Base-by-base conservation (phyloP, 2,113 vertebrate species). In the Gila orcuttii region DNA sequence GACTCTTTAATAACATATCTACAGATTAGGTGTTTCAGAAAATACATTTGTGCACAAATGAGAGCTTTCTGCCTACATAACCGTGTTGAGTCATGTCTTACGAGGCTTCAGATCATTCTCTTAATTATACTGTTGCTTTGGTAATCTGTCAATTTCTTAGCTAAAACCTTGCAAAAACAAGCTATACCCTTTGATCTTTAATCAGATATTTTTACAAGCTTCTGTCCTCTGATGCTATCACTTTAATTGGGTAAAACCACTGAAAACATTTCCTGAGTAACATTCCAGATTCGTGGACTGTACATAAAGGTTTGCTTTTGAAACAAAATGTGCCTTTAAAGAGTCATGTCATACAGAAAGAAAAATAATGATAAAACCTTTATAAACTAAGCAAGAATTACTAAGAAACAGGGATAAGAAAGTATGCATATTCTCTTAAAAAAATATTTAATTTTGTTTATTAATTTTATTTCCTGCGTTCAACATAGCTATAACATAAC, bases 121-220 rank as follows among this genome's bases (percentile, higher is more conserved):
- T 12, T 42, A 50, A 50, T 17, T 15, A 47, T 75, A 28, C 73
- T 17, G 52, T 28, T 78, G 28, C 36, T 36, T 59, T 39, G 31
- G 10, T 59, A 17, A 80, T 28, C 59, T n/a, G 23, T 81, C 59
- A 47, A 62, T 64, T 19, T 28, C 23, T 80, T 62, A 36, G 23
- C n/a, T 25, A 45, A 60, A 17, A 25, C n/a, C 19, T 82, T 82
- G 25, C 42, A 66, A 45, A 81, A 81, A 33, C 36, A 81, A 68
- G 45, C 79, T 31, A 66, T 81, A 66, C 62, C 79, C 62, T 82
- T 82, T 82, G 10, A 82, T 68, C 80, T 82, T 50, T 82, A 33
- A 82, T 82, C 80, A 82, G 79, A 82, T 69, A 7, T 55, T 69
- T n/a, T 52, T 31, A 36, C 62, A 66, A 69, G 45, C 28, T 68